A percentile compares a stretch with the other conserved stretches of the same genome.
These are phyloP conservation scores for Esperia sulphurella DNA, from an alignment of 2,888 invertebrate species.

Conservation along the genomic window DNA sequence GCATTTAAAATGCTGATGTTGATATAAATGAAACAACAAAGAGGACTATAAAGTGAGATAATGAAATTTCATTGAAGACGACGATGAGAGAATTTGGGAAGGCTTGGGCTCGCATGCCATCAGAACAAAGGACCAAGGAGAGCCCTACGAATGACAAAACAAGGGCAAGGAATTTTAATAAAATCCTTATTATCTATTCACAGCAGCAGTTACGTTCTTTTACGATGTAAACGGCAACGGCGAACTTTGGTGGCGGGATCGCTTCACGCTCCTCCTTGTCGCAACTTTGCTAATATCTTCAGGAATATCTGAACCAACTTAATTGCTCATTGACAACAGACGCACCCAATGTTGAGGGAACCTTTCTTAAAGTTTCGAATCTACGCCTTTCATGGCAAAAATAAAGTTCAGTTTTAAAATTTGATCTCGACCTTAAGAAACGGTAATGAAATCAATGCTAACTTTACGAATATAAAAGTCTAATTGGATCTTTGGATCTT, in stretches of 20 bases:
- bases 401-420: too few relatives aligned
- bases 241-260: conserved; percentile 50
- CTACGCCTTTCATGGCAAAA: too few relatives aligned
- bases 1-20: conserved; percentile 17
- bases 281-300: conserved; percentile 58
- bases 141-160: conserved; percentile 57
- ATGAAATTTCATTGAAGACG: conserved; percentile 52
- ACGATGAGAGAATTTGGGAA: conserved; percentile 42
- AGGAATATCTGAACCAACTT: conserved; percentile 43
- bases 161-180: conserved; percentile 76
- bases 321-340: conserved; percentile 43
- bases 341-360: conserved; percentile 24
- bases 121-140: conserved; percentile 56
- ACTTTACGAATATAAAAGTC: too few relatives aligned
- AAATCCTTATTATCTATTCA: conserved; percentile 76
- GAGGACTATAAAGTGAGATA: conserved; percentile 40
- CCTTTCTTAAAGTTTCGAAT: not conserved
- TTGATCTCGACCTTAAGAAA: too few relatives aligned
- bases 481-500: too few relatives aligned
- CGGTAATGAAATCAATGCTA: too few relatives aligned
- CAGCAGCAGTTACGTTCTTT: conserved; percentile 67
- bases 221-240: conserved; percentile 58
- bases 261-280: conserved; percentile 40
- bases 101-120: conserved; percentile 50
- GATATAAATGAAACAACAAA: conserved; percentile 42